Conservation (phyloP, 2,113 vertebrate species). For the Microcebus lehilahytsara region DNA sequence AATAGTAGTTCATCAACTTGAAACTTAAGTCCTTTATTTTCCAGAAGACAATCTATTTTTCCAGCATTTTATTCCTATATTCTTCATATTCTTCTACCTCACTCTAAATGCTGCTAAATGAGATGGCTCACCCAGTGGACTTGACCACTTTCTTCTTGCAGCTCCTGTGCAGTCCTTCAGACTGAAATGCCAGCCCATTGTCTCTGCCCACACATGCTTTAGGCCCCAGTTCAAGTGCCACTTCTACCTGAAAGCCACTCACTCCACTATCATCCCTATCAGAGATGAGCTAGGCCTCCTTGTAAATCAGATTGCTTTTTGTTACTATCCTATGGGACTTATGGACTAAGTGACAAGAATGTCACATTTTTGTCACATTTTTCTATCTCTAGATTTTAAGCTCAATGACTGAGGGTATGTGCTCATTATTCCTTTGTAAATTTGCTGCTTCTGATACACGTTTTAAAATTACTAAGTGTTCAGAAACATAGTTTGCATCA, state of each 20-base stretch:
- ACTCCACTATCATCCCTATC: accelerated
- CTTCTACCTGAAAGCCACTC: not conserved
- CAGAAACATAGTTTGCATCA: not conserved
- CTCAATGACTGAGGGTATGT: not conserved
- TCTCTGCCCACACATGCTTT: not conserved
- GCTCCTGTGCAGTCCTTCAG: not conserved
- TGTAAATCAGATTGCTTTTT: not conserved
- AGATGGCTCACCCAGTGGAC: not conserved
- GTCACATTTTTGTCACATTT: not conserved
- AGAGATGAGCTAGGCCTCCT: not conserved
- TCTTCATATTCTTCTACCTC: not conserved
- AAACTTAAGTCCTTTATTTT: not conserved
- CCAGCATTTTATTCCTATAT: not conserved
- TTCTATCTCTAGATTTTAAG: not conserved
- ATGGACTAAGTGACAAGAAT: not conserved
- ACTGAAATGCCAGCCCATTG: not conserved
- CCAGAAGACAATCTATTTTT: not conserved
- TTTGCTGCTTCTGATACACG: not conserved
- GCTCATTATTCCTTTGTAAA: not conserved
- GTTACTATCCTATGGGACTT: not conserved
- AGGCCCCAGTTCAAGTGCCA: not conserved
- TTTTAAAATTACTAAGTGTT: not conserved
- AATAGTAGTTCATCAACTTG: not conserved
- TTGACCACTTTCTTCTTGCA: not conserved
- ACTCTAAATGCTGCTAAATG: not conserved